phyloP scores from a whole-genome alignment of 2,888 invertebrate species.

The Oscheius sp. region DNA sequence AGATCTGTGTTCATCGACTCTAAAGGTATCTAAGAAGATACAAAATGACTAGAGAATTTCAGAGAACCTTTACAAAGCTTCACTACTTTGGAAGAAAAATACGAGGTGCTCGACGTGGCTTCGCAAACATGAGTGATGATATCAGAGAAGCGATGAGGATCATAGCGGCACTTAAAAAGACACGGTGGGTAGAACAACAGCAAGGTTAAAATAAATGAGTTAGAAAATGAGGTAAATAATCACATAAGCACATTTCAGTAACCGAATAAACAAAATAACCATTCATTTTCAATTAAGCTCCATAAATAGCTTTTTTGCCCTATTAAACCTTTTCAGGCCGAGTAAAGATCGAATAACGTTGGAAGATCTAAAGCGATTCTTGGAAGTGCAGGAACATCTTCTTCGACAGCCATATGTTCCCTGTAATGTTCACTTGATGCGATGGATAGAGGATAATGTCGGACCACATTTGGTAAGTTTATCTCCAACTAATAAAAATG shows the following conservation, averaged over 20 bases:
- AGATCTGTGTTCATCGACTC: slow-evolving; percentile 69
- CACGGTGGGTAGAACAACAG: slow-evolving; percentile 55
- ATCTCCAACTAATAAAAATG: too few species aligned
- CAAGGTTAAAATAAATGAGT: too few species aligned
- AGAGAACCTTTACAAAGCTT: slow-evolving; percentile 69
- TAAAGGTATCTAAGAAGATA: slow-evolving; percentile 48
- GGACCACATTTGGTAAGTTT: slow-evolving; percentile 46
- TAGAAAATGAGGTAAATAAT: too few species aligned
- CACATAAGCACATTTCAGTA: too few species aligned
- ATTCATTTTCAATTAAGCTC: neutral
- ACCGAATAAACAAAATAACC: too few species aligned
- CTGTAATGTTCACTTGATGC: slow-evolving; percentile 68
- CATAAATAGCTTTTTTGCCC: neutral
- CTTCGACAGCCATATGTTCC: slow-evolving; percentile 69
- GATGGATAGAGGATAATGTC: slow-evolving; percentile 70
- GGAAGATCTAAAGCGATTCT: slow-evolving; percentile 69
- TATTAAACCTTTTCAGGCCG: slow-evolving; percentile 54
- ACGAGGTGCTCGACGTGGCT: slow-evolving; percentile 65
- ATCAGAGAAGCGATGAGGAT: slow-evolving; percentile 70
- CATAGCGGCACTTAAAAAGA: slow-evolving; percentile 69
- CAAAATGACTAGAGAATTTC: neutral
- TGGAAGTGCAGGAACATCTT: slow-evolving; percentile 69
- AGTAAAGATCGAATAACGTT: slow-evolving; percentile 69
- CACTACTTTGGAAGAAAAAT: slow-evolving; percentile 69
- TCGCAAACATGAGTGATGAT: slow-evolving; percentile 70